Evolutionary conservation across 2,888 invertebrate species (phyloP).

Genomic region (Eupeodes luniger): DNA sequence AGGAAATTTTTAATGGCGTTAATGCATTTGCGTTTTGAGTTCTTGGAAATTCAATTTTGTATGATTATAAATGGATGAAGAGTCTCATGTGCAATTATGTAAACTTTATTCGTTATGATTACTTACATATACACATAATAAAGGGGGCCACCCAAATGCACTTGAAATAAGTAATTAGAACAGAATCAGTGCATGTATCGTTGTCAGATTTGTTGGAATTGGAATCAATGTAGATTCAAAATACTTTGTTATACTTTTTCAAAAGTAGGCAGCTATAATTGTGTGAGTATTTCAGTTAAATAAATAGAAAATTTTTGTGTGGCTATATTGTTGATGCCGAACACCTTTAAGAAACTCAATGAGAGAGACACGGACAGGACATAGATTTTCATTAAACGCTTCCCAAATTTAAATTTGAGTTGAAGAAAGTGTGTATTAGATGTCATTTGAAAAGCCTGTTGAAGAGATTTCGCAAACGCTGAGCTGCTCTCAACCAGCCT

Average conservation of each 20-base stretch:
- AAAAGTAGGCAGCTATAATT: too few species aligned
- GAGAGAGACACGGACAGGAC: too few species aligned
- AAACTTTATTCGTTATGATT: conserved; percentile 42
- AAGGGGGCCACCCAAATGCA: conserved; percentile 48
- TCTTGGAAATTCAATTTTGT: conserved; percentile 7
- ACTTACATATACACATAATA: neutral
- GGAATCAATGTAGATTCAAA: neutral
- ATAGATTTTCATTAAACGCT: too few species aligned
- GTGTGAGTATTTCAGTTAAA: too few species aligned
- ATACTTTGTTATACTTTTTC: neutral
- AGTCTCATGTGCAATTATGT: conserved; percentile 42
- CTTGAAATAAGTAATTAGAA: conserved; percentile 55
- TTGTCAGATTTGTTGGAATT: neutral
- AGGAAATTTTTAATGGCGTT: conserved; percentile 70
- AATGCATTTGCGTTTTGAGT: conserved; percentile 52
- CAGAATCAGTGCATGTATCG: conserved; percentile 9
- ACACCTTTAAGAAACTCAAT: too few species aligned
- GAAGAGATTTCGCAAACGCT: too few species aligned
- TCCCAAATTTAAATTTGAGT: too few species aligned
- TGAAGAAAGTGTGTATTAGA: too few species aligned
- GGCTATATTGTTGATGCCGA: too few species aligned
- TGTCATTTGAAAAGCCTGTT: too few species aligned
- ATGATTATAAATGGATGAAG: conserved; percentile 12
- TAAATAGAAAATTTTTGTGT: too few species aligned
- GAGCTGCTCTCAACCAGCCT: too few species aligned